Percentiles rank a stretch among this genome's conserved stretches.
These are phyloP conservation scores for Rana temporaria DNA, from an alignment of 2,113 vertebrate genomes.

Conservation along the genomic window DNA sequence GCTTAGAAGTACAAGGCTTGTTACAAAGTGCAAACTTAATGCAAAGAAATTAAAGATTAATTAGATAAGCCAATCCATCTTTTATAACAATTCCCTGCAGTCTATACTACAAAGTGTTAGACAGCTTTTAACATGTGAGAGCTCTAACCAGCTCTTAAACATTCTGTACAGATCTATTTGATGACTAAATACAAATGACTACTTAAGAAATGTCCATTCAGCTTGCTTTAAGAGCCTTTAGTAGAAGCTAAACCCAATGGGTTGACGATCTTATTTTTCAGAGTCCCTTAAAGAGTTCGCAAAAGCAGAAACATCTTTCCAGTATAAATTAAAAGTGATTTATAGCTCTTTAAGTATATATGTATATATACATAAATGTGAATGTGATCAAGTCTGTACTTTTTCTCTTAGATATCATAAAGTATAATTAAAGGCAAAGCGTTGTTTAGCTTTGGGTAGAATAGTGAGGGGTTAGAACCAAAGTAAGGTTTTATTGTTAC, in stretches of 20 bases:
- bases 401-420: too few species aligned
- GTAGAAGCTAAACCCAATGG: not conserved
- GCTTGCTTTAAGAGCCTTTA: not conserved
- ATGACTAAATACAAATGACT: constrained; percentile 13
- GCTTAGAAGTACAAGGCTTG: not conserved
- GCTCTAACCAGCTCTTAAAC: constrained; percentile 1
- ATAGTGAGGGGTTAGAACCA: too few species aligned
- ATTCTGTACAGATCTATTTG: not conserved
- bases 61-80: constrained; percentile 41
- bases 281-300: too few species aligned
- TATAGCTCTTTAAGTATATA: too few species aligned
- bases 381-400: too few species aligned
- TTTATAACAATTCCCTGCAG: constrained; percentile 39
- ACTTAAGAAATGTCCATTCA: not conserved
- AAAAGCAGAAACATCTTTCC: too few species aligned
- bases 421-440: too few species aligned
- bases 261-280: too few species aligned
- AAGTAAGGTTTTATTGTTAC: too few species aligned
- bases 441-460: too few species aligned
- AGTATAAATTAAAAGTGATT: too few species aligned
- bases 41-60: constrained; percentile 52
- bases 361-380: too few species aligned
- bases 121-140: constrained; percentile 32
- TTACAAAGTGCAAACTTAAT: constrained; percentile 37
- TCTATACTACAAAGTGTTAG: constrained; percentile 26